Evolutionary conservation across 2,888 invertebrate genomes (phyloP).

Genomic region (Cataglyphis rosenhaueri): DNA sequence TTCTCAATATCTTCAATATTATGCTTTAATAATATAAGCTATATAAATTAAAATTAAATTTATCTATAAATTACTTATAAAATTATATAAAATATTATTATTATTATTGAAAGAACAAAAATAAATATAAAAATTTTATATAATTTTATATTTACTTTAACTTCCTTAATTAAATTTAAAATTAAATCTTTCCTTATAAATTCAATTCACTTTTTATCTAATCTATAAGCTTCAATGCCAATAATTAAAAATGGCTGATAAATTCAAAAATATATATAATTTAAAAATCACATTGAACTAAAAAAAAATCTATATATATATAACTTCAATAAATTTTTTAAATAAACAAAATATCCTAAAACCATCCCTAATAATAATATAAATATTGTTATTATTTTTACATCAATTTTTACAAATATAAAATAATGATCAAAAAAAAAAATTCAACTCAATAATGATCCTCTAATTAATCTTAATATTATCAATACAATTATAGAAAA

Average conservation of each 20-base stretch:
- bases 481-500: neutral
- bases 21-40: constrained; percentile 83
- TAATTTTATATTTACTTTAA: too few species aligned
- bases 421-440: neutral
- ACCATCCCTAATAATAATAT: rapidly evolving
- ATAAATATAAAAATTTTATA: neutral
- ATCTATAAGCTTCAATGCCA: rapidly evolving
- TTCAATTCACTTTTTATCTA: constrained; percentile 56
- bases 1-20: constrained; percentile 85
- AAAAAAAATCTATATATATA: neutral
- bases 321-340: neutral
- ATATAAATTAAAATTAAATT: too few species aligned
- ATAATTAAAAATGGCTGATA: neutral
- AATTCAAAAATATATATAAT: neutral
- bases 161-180: too few species aligned
- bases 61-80: too few species aligned
- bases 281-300: neutral
- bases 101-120: neutral
- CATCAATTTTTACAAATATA: rapidly evolving
- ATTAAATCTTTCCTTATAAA: neutral
- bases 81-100: too few species aligned
- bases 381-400: neutral
- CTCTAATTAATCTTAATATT: neutral
- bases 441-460: neutral
- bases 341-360: neutral